Percentiles rank a stretch among this genome's conserved stretches.
Evolutionary conservation across 2,888 invertebrate species (phyloP).

Genomic region (Lasioglossum pauxillum): DNA sequence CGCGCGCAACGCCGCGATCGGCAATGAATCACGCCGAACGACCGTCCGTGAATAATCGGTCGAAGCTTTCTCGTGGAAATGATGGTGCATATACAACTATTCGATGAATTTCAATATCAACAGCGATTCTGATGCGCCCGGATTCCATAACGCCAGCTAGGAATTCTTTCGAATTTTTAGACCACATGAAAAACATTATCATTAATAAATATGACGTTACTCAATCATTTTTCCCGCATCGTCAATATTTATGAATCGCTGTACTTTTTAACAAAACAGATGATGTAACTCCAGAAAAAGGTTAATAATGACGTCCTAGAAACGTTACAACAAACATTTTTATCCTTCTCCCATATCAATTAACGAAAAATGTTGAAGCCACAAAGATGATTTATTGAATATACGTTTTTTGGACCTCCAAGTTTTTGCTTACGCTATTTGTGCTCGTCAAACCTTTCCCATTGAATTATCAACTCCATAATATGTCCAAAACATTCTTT

Average conservation of each 20-base stretch:
- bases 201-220: background rate
- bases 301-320: background rate
- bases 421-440: background rate
- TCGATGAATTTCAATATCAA: background rate
- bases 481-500: background rate
- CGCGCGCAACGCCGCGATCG: constrained; percentile 15
- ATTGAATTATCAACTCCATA: background rate
- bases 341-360: background rate
- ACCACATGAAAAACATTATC: too few species aligned
- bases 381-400: background rate
- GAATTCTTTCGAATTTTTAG: background rate
- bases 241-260: background rate
- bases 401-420: background rate
- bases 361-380: background rate
- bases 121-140: background rate
- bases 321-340: background rate
- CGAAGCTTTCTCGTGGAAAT: constrained; percentile 39
- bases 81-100: background rate
- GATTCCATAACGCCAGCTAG: background rate
- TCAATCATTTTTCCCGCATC: background rate
- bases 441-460: background rate
- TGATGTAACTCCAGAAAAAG: background rate
- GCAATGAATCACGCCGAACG: constrained; percentile 47
- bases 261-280: background rate
- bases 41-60: constrained; percentile 54